Evolutionary conservation across 2,113 vertebrate genomes (phyloP).

Genomic region (Galemys pyrenaicus): DNA sequence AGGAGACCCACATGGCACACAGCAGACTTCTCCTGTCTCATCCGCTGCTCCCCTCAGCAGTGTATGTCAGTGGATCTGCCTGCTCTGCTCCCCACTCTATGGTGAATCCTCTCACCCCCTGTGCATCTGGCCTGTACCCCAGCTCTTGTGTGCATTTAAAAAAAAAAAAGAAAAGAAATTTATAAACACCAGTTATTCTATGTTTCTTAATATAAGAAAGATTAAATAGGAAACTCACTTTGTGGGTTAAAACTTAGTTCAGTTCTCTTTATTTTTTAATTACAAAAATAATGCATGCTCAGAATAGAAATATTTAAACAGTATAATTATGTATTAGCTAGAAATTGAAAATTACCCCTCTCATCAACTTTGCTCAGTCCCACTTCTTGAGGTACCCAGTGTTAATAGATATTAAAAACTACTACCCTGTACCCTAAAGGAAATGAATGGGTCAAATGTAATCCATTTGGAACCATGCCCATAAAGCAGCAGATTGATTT

Average conservation of each 20-base stretch:
- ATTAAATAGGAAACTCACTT: neutral
- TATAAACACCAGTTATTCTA: neutral
- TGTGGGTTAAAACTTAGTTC: neutral
- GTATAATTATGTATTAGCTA: neutral
- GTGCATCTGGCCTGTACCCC: no score
- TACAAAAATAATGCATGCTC: neutral
- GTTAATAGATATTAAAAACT: neutral
- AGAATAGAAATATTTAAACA: neutral
- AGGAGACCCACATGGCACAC: no score
- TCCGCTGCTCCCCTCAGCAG: no score
- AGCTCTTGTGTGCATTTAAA: no score
- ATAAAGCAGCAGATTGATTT: constrained; percentile 1
- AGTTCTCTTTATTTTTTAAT: constrained; percentile 14
- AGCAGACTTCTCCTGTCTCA: no score
- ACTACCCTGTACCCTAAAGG: neutral
- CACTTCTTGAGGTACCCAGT: neutral
- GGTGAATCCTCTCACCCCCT: no score
- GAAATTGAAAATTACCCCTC: neutral
- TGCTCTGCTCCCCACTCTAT: no score
- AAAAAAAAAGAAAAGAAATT: neutral
- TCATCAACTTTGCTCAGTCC: neutral
- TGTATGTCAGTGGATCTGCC: no score
- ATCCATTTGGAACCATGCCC: neutral
- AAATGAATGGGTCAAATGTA: constrained; percentile 1
- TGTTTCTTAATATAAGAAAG: neutral